Conservation (phyloP, 2,113 vertebrate genomes). For the Eclectus roratus region DNA sequence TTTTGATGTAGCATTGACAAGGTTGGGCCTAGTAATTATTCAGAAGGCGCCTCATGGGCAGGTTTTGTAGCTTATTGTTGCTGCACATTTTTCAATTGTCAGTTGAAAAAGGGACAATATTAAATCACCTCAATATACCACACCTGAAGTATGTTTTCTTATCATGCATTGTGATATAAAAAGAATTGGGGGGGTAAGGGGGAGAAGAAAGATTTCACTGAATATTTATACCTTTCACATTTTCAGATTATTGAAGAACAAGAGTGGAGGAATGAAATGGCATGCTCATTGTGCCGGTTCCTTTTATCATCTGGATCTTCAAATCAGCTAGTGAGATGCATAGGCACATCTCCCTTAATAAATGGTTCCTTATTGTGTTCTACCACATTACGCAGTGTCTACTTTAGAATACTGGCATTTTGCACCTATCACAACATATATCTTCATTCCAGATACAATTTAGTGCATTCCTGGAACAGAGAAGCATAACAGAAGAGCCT, state of each 20-base stretch:
- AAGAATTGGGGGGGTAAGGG: not conserved
- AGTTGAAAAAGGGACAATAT: not conserved
- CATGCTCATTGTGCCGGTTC: not conserved
- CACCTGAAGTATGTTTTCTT: not conserved
- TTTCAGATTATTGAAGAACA: conserved; percentile 28
- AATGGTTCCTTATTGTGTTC: not conserved
- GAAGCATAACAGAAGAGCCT: not conserved
- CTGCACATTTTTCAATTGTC: not conserved
- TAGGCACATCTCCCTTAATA: not conserved
- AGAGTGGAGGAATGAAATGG: not conserved
- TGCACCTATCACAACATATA: not conserved
- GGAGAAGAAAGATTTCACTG: not conserved
- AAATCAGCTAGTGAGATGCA: not conserved
- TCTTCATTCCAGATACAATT: not conserved
- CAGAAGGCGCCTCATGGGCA: conserved; percentile 13
- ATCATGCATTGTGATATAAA: not conserved
- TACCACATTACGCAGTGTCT: conserved; percentile 17
- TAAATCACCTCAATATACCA: conserved; percentile 20
- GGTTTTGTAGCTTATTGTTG: not conserved
- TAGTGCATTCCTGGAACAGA: not conserved
- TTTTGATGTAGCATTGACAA: conserved; percentile 10
- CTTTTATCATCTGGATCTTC: conserved; percentile 31
- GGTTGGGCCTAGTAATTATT: conserved; percentile 26
- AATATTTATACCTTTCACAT: conserved; percentile 53
- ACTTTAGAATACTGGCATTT: not conserved